A percentile compares a stretch with the other conserved stretches of the same genome.
These are phyloP conservation scores for Brachionus calyciflorus DNA, from an alignment of 1,140 invertebrate species.

Conservation along the genomic window DNA sequence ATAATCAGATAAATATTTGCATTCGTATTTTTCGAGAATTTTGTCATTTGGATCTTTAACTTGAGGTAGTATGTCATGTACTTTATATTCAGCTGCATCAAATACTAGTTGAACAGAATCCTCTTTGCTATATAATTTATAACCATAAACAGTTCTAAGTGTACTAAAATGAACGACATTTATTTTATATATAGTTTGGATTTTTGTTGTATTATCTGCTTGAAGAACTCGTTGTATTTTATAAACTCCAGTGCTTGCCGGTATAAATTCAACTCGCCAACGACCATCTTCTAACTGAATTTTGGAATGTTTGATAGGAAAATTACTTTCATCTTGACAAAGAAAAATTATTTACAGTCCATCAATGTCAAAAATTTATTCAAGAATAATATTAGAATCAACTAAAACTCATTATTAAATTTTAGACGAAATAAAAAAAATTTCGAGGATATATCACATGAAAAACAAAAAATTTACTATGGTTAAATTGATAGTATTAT, in stretches of 20 bases:
- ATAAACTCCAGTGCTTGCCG: constrained; percentile 1
- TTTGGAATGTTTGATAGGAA: constrained; percentile 29
- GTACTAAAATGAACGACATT: constrained; percentile 13
- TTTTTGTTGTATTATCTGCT: not conserved
- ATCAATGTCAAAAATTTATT: no score
- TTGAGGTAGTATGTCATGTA: not conserved
- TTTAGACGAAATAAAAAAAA: no score
- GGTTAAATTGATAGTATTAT: no score
- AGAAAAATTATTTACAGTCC: not conserved
- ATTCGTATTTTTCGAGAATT: not conserved
- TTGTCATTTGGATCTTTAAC: constrained; percentile 25
- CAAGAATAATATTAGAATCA: not conserved
- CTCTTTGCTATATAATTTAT: constrained; percentile 25
- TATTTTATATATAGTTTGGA: not conserved
- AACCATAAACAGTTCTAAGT: not conserved
- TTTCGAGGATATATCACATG: no score
- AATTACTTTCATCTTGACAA: constrained; percentile 1
- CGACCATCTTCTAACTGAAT: constrained; percentile 34
- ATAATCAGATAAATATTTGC: constrained; percentile 43
- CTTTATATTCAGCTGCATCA: constrained; percentile 13
- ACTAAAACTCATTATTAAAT: not conserved
- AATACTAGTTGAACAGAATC: constrained; percentile 8
- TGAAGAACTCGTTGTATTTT: constrained; percentile 10
- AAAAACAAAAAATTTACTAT: no score
- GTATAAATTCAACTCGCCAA: constrained; percentile 44